Conservation (phyloP, 2,888 invertebrate genomes). For the Sminthurides aquaticus region DNA sequence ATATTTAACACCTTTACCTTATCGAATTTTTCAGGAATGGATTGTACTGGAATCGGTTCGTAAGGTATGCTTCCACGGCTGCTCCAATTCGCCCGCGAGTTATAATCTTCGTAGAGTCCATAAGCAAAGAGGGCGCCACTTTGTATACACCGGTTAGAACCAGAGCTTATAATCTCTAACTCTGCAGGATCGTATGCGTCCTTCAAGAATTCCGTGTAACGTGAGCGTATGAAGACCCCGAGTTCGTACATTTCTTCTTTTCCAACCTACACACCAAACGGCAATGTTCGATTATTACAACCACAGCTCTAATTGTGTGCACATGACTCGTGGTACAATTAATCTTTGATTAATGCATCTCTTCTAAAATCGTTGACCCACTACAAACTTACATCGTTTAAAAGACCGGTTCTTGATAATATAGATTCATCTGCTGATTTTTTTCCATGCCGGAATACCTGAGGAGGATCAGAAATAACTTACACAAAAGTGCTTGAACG, state of each 20-base stretch:
- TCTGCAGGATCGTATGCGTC: neutral
- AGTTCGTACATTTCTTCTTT: neutral
- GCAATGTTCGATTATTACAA: neutral
- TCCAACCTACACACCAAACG: neutral
- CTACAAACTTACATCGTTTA: neutral
- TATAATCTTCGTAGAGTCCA: slow-evolving; percentile 2
- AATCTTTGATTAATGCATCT: neutral
- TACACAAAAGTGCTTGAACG: no score
- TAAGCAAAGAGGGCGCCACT: slow-evolving; percentile 8
- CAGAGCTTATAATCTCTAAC: slow-evolving; percentile 3
- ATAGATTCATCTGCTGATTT: neutral
- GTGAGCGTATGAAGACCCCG: neutral
- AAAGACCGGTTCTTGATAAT: neutral
- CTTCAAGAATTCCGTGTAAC: neutral
- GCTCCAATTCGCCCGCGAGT: neutral
- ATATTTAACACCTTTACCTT: neutral
- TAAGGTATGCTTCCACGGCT: neutral
- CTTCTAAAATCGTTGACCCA: neutral
- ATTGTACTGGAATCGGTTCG: slow-evolving; percentile 4
- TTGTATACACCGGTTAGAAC: slow-evolving; percentile 6
- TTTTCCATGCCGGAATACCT: neutral
- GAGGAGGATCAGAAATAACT: no score
- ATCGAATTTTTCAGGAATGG: slow-evolving; percentile 1
- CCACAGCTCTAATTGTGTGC: no score
- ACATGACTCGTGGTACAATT: no score